Evolutionary conservation across 2,113 vertebrate species (phyloP).

Genomic region (Piaya cayana): DNA sequence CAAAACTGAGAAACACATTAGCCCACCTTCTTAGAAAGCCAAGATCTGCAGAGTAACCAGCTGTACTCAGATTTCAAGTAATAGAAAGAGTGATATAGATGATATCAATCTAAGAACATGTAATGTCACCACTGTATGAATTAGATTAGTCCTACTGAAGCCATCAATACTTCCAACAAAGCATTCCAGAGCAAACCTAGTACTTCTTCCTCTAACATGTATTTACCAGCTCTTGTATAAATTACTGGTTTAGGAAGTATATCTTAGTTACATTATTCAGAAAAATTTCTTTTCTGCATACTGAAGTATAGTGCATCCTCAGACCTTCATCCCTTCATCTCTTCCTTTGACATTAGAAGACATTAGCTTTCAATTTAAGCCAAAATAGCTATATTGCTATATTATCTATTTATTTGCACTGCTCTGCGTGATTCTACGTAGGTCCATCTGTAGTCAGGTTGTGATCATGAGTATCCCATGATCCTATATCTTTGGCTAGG

Average conservation of each 20-base stretch:
- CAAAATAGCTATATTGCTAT: background rate
- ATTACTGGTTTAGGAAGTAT: background rate
- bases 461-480: background rate
- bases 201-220: background rate
- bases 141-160: background rate
- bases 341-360: background rate
- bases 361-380: background rate
- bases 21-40: background rate
- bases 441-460: background rate
- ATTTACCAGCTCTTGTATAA: background rate
- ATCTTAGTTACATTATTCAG: background rate
- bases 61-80: background rate
- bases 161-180: background rate
- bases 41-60: background rate
- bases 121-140: background rate
- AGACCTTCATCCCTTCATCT: background rate
- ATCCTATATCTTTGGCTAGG: background rate
- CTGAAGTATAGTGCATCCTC: background rate
- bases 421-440: background rate
- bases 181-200: background rate
- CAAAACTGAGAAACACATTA: background rate
- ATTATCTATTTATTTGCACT: background rate
- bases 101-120: background rate
- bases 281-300: background rate
- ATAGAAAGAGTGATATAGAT: too few relatives aligned